A percentile compares a stretch with the other conserved stretches of the same genome.
These are phyloP conservation scores for Myodes glareolus DNA, from an alignment of 2,113 vertebrate genomes.

Conservation along the genomic window DNA sequence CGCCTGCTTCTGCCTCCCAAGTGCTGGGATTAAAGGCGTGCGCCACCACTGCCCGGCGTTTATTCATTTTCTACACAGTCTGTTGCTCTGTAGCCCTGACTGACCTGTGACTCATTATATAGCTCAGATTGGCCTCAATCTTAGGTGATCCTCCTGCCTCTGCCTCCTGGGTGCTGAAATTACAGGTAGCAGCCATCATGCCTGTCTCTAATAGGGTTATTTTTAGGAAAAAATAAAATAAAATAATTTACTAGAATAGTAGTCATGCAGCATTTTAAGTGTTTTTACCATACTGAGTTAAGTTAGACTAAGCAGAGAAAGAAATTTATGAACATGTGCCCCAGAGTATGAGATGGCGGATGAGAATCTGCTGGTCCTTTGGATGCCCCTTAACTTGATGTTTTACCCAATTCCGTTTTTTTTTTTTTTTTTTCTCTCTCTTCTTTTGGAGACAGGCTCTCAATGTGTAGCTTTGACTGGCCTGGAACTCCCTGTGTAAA, in stretches of 20 bases:
- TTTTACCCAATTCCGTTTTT: background rate
- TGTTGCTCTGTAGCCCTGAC: background rate
- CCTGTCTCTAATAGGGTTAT: background rate
- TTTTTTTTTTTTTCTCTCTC: background rate
- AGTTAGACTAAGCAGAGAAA: background rate
- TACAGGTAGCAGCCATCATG: background rate
- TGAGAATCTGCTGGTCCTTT: background rate
- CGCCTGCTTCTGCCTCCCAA: too few relatives aligned
- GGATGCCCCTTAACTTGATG: background rate
- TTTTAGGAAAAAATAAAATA: constrained; percentile 39
- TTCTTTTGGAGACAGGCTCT: background rate
- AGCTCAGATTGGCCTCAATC: background rate
- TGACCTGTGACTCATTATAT: background rate
- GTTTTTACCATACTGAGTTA: constrained; percentile 32
- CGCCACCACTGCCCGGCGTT: too few relatives aligned
- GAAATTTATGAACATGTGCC: background rate
- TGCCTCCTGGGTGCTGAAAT: background rate
- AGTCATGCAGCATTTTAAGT: background rate
- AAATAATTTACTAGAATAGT: background rate
- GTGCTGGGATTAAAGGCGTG: too few relatives aligned
- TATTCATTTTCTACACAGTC: background rate
- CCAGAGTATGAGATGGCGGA: background rate
- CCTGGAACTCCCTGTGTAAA: background rate
- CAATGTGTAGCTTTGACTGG: background rate
- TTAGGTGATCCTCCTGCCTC: background rate